Conservation (phyloP, 1,140 invertebrate genomes). For the Megalonaias nervosa region DNA sequence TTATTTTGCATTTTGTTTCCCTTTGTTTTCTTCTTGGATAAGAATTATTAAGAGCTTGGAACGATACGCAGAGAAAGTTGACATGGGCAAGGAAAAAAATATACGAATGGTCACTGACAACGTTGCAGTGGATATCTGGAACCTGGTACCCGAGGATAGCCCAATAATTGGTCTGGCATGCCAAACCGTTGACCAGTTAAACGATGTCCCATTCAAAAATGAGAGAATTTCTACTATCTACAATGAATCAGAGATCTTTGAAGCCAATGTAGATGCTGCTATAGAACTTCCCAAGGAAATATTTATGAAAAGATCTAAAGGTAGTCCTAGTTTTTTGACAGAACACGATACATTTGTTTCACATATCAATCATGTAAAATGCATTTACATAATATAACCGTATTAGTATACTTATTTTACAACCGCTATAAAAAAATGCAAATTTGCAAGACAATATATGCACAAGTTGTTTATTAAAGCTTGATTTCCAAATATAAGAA, state of each 20-base stretch:
- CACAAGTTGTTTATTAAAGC: not conserved
- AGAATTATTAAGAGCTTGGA: slow-evolving; percentile 60
- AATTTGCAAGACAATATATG: not conserved
- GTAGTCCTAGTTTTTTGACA: slow-evolving; percentile 27
- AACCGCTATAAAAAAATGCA: not conserved
- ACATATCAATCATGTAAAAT: not conserved
- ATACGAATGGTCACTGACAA: slow-evolving; percentile 58
- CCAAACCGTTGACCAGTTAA: slow-evolving; percentile 18
- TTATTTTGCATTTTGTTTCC: not conserved
- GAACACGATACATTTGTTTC: not conserved
- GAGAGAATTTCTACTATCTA: slow-evolving; percentile 44
- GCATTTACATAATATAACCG: not conserved
- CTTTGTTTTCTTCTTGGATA: not conserved
- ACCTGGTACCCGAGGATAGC: slow-evolving; percentile 31
- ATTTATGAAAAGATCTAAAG: slow-evolving; percentile 37
- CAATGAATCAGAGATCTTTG: slow-evolving; percentile 41
- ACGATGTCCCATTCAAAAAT: slow-evolving; percentile 30
- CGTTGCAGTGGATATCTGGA: slow-evolving; percentile 61
- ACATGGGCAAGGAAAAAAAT: slow-evolving; percentile 39
- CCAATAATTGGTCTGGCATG: slow-evolving; percentile 58
- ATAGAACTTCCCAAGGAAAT: slow-evolving; percentile 57
- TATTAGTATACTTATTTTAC: not conserved
- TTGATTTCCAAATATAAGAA: not conserved
- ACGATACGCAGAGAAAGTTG: slow-evolving; percentile 46
- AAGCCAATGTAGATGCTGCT: slow-evolving; percentile 52